Evolutionary conservation across 2,888 invertebrate genomes (phyloP).

Genomic region (Alviniconcha strummeri): DNA sequence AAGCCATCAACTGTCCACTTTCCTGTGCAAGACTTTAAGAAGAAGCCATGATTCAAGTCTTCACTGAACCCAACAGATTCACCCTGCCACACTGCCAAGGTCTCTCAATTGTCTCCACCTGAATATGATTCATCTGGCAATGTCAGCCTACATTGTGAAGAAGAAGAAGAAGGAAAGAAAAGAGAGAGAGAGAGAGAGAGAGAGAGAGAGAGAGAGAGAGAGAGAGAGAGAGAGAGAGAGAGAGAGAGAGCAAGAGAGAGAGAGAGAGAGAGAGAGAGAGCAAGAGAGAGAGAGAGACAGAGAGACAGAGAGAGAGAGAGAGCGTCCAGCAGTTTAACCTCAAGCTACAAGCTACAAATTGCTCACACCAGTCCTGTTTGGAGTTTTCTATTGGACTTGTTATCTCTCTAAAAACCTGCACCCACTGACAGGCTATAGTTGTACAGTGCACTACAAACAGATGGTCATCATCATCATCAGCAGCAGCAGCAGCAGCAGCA

Average conservation of each 20-base stretch:
- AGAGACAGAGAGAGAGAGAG: neutral
- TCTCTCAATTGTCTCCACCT: no score
- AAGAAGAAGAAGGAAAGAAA: neutral
- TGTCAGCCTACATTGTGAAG: no score
- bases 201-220: constrained; percentile 6
- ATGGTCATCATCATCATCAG: neutral
- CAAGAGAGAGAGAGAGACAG: neutral
- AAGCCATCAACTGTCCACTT: no score
- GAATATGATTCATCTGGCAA: no score
- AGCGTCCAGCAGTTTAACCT: no score
- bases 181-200: neutral
- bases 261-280: neutral
- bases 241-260: neutral
- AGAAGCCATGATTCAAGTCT: no score
- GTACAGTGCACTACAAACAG: no score
- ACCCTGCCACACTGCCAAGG: no score
- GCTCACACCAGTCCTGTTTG: neutral
- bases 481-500: neutral
- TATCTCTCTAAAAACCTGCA: neutral
- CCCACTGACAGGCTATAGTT: no score
- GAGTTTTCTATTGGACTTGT: neutral
- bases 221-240: constrained; percentile 1
- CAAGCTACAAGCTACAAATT: neutral
- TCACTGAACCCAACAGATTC: no score
- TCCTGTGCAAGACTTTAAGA: no score